Evolutionary conservation across 2,113 vertebrate genomes (phyloP).

Genomic region (Morone chrysops): DNA sequence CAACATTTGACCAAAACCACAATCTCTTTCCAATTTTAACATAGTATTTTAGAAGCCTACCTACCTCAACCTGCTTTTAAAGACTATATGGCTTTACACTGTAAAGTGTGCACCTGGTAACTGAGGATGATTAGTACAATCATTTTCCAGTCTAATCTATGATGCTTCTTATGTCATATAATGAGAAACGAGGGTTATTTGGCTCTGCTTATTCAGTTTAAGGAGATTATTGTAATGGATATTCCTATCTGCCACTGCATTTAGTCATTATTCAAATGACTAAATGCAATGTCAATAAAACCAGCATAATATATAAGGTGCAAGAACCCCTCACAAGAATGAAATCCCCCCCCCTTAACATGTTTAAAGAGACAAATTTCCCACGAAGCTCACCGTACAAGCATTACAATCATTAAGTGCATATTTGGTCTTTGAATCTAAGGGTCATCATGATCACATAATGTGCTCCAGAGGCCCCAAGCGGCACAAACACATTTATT

Average conservation of each 20-base stretch:
- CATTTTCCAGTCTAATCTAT: not conserved
- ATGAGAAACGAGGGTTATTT: not conserved
- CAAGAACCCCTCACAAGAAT: constrained; percentile 23
- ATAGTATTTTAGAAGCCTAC: not conserved
- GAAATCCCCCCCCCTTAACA: constrained; percentile 25
- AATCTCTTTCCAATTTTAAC: not conserved
- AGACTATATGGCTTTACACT: not conserved
- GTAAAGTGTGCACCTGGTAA: not conserved
- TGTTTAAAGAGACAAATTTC: constrained; percentile 74
- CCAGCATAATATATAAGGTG: constrained; percentile 50
- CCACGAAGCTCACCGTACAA: constrained; percentile 5
- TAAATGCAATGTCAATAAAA: constrained; percentile 56
- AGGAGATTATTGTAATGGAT: constrained; percentile 47
- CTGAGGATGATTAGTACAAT: too few species aligned
- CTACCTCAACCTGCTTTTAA: not conserved
- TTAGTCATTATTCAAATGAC: constrained; percentile 38
- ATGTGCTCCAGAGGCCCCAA: constrained; percentile 84
- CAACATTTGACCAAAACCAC: not conserved
- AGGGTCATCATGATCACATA: constrained; percentile 78
- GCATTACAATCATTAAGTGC: constrained; percentile 79
- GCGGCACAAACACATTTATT: constrained; percentile 87
- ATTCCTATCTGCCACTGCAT: constrained; percentile 29
- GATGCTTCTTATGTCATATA: not conserved
- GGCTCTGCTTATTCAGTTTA: constrained; percentile 19
- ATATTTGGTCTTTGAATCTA: constrained; percentile 88